These are phyloP conservation scores for Drosophila grimshawi DNA, from an alignment of 1,140 invertebrate genomes.

Conservation along the genomic window DNA sequence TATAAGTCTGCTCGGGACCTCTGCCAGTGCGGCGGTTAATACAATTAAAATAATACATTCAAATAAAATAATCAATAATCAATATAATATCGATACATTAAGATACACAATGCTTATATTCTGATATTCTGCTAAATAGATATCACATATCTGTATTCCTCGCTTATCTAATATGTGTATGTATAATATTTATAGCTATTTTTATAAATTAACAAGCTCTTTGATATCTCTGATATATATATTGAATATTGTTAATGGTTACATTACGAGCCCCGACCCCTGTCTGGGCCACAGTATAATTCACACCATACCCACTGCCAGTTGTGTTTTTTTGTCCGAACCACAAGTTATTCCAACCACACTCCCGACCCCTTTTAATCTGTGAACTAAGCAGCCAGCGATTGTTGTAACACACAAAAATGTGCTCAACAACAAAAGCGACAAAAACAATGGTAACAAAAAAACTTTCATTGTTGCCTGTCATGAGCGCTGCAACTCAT, in stretches of 20 bases:
- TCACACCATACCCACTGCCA: constrained; percentile 1
- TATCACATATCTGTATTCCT: neutral
- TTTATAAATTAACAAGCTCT: neutral
- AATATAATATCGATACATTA: no score
- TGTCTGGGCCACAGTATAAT: neutral
- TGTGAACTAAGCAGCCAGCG: constrained; percentile 30
- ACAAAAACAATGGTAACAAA: constrained; percentile 61
- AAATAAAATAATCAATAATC: no score
- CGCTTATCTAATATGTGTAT: neutral
- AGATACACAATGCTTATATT: no score
- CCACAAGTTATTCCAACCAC: constrained; percentile 23
- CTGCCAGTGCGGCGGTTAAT: no score
- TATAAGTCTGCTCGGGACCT: no score
- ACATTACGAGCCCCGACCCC: neutral
- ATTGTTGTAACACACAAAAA: constrained; percentile 49
- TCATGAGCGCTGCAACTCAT: constrained; percentile 68
- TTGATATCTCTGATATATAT: constrained; percentile 2
- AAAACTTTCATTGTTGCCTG: constrained; percentile 73
- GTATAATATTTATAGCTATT: neutral
- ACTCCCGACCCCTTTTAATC: constrained; percentile 36
- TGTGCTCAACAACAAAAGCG: constrained; percentile 46
- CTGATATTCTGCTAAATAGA: neutral
- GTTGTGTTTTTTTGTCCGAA: constrained; percentile 1
- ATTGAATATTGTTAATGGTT: constrained; percentile 1
- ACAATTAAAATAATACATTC: no score